Evolutionary conservation across 2,888 invertebrate genomes (phyloP).

Genomic region (Congeria kusceri): DNA sequence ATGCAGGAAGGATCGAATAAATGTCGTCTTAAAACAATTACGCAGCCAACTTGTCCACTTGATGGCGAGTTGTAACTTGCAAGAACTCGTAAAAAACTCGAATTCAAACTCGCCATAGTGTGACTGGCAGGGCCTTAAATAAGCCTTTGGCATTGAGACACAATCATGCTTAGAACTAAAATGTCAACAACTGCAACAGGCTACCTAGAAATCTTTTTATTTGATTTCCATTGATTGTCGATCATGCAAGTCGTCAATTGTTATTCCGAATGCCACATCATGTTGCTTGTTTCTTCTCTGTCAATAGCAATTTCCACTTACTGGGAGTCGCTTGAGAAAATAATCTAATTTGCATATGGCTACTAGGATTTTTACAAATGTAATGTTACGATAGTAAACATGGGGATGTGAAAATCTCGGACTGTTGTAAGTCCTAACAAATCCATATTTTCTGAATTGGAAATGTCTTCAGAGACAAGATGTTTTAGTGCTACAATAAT

Average conservation of each 20-base stretch:
- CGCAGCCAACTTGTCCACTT: no score
- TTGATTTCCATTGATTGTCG: conserved; percentile 59
- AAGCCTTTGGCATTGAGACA: no score
- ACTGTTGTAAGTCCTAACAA: neutral
- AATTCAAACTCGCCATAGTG: no score
- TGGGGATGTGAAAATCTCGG: neutral
- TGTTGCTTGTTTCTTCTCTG: conserved; percentile 29
- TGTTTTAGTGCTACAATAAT: no score
- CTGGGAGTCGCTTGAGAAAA: conserved; percentile 47
- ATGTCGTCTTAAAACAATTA: no score
- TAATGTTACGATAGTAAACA: conserved; percentile 40
- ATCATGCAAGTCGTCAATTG: conserved; percentile 41
- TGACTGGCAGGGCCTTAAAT: no score
- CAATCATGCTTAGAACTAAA: no score
- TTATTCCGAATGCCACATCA: conserved; percentile 50
- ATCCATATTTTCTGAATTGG: conserved; percentile 5
- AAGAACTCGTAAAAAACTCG: no score
- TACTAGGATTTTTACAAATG: conserved; percentile 51
- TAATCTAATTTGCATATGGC: conserved; percentile 61
- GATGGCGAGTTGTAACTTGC: no score
- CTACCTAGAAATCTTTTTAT: conserved; percentile 8
- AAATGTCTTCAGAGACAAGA: neutral
- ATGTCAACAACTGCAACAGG: no score
- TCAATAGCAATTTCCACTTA: conserved; percentile 53
- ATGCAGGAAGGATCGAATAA: no score